phyloP scores from a whole-genome alignment of 1,140 invertebrate species.

The Lineus longissimus region DNA sequence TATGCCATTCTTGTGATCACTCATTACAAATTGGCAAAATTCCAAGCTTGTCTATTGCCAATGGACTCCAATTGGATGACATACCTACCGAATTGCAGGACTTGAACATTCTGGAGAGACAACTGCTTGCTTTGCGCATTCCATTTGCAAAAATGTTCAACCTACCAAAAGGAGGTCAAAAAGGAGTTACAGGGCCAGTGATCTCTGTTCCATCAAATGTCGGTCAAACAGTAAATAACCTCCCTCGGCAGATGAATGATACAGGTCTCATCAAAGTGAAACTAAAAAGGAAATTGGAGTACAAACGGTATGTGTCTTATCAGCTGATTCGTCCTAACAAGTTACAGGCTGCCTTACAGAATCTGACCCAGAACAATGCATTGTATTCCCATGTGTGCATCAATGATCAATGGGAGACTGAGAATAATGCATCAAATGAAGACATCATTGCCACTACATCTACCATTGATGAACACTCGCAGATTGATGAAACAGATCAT shows the following conservation, averaged over 20 bases:
- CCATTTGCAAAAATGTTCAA: not conserved
- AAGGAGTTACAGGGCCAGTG: not conserved
- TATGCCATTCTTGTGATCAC: not conserved
- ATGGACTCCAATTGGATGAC: not conserved
- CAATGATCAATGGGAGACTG: not conserved
- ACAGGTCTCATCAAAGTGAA: not conserved
- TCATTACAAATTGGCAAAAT: not conserved
- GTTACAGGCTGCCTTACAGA: not conserved
- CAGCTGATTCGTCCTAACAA: not conserved
- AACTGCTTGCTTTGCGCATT: not conserved
- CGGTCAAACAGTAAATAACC: not conserved
- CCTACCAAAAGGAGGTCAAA: not conserved
- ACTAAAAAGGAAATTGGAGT: slow-evolving; percentile 4
- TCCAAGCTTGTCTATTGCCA: not conserved
- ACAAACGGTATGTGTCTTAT: not conserved
- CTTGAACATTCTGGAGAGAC: not conserved
- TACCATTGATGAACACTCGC: not conserved
- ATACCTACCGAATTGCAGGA: not conserved
- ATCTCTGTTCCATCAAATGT: not conserved
- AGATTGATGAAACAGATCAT: not conserved
- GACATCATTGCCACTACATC: not conserved
- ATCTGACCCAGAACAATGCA: not conserved
- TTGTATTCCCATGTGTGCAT: not conserved
- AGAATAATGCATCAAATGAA: too few relatives aligned
- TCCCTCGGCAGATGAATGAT: slow-evolving; percentile 3